Evolutionary conservation across 2,113 vertebrate species (phyloP).

Genomic region (Caranx melampygus): DNA sequence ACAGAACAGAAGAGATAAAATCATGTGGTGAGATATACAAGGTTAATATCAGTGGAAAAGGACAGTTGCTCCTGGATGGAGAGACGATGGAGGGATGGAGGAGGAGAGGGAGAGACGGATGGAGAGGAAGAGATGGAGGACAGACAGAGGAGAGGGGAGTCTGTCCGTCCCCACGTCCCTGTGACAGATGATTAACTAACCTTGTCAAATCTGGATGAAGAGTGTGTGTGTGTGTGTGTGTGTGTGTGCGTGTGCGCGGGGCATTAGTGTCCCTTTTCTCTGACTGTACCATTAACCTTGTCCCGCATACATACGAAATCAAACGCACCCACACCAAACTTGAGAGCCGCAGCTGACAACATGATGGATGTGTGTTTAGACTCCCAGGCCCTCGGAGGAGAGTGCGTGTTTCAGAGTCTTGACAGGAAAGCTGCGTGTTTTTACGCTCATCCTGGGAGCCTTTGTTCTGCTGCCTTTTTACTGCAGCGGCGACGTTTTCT

Average conservation of each 20-base stretch:
- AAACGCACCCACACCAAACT: background rate
- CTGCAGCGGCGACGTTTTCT: background rate
- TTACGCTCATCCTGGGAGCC: background rate
- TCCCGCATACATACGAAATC: constrained; percentile 15
- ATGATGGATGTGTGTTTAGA: constrained; percentile 16
- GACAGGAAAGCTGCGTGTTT: constrained; percentile 8
- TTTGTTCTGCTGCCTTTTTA: background rate
- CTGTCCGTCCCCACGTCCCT: constrained; percentile 48
- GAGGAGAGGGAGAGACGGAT: constrained; percentile 38
- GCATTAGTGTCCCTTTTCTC: constrained; percentile 38
- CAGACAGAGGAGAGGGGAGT: constrained; percentile 62
- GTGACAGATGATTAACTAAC: constrained; percentile 76
- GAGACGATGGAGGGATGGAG: constrained; percentile 16
- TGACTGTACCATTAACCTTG: constrained; percentile 54
- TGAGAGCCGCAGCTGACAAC: constrained; percentile 20
- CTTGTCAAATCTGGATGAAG: constrained; percentile 66
- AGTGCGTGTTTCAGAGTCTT: background rate
- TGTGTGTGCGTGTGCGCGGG: constrained; percentile 12
- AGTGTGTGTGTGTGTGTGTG: constrained; percentile 20
- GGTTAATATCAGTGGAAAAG: constrained; percentile 64
- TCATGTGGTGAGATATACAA: constrained; percentile 39
- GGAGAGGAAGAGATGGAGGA: constrained; percentile 50
- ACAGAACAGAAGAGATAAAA: constrained; percentile 5
- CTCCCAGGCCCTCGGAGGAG: background rate
- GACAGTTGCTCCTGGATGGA: constrained; percentile 53